phyloP scores from a whole-genome alignment of 2,797 vertebrate species.

The Eleutherodactylus coqui region DNA sequence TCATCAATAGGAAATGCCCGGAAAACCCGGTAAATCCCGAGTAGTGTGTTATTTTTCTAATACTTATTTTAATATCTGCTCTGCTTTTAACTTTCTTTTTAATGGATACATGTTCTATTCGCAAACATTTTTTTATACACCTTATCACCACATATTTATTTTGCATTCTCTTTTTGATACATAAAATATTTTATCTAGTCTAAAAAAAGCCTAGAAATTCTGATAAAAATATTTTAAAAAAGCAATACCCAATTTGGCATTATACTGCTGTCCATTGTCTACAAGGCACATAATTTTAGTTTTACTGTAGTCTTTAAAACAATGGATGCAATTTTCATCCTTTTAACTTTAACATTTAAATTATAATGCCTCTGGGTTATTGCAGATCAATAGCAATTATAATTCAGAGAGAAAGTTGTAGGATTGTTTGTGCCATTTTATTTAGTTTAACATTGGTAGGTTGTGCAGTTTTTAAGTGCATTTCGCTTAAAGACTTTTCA shows the following conservation, averaged over 20 bases:
- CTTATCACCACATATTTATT: neutral
- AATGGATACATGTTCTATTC: neutral
- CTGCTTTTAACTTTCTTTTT: too few species aligned
- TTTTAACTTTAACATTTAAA: conserved; percentile 45
- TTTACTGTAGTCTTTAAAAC: conserved; percentile 39
- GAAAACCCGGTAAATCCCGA: too few species aligned
- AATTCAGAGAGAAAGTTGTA: conserved; percentile 24
- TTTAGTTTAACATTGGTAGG: neutral
- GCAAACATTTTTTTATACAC: neutral
- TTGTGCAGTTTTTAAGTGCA: neutral
- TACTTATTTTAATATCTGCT: too few species aligned
- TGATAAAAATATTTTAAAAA: conserved; percentile 9
- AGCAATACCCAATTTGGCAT: neutral
- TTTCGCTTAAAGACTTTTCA: neutral
- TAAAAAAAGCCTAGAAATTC: neutral
- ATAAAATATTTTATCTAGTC: conserved; percentile 14
- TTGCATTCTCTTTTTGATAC: neutral
- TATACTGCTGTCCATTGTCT: conserved; percentile 30
- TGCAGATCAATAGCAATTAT: conserved; percentile 57
- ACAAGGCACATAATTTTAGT: conserved; percentile 34
- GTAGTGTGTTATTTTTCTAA: too few species aligned
- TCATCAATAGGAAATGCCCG: too few species aligned
- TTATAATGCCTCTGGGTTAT: conserved; percentile 47
- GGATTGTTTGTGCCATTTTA: conserved; percentile 6
- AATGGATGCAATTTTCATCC: conserved; percentile 37